Evolutionary conservation across 1,140 invertebrate genomes (phyloP).

Genomic region (Drosophila chauvacae): DNA sequence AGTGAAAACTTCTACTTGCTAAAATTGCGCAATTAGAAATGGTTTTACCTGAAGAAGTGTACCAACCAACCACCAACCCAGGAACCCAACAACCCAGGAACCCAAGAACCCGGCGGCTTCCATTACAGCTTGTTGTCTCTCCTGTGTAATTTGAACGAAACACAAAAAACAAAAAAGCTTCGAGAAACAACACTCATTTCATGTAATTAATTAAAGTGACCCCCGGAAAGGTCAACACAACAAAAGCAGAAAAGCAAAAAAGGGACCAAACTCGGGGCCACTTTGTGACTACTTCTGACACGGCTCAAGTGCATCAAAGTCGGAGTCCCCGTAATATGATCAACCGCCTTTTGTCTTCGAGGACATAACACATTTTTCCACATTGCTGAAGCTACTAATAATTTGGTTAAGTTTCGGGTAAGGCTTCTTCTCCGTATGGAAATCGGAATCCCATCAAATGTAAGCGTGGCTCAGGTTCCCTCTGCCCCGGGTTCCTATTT

Average conservation of each 20-base stretch:
- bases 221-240: slow-evolving; percentile 42
- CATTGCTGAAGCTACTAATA: slow-evolving; percentile 60
- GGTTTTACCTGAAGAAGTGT: slow-evolving; percentile 25
- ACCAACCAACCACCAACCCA: slow-evolving; percentile 7
- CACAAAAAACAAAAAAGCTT: not conserved
- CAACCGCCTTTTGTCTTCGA: slow-evolving; percentile 10
- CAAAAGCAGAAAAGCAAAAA: slow-evolving; percentile 14
- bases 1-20: slow-evolving; percentile 21
- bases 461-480: slow-evolving; percentile 69
- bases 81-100: not conserved
- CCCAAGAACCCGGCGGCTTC: slow-evolving; percentile 8
- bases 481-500: slow-evolving; percentile 6
- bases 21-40: slow-evolving; percentile 26
- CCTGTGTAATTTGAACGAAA: slow-evolving; percentile 21
- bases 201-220: slow-evolving; percentile 56
- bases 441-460: slow-evolving; percentile 76
- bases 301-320: slow-evolving; percentile 56
- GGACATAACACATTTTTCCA: slow-evolving; percentile 57
- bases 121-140: slow-evolving; percentile 27
- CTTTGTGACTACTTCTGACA: slow-evolving; percentile 46
- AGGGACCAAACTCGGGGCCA: slow-evolving; percentile 17
- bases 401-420: slow-evolving; percentile 37
- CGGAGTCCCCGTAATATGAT: not conserved
- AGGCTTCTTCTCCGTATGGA: slow-evolving; percentile 53
- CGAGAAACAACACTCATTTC: slow-evolving; percentile 35